Percentiles rank a stretch among this genome's conserved stretches.
These are phyloP conservation scores for Gastracanthus pulcherrimus DNA, from an alignment of 2,888 invertebrate species.

Conservation along the genomic window DNA sequence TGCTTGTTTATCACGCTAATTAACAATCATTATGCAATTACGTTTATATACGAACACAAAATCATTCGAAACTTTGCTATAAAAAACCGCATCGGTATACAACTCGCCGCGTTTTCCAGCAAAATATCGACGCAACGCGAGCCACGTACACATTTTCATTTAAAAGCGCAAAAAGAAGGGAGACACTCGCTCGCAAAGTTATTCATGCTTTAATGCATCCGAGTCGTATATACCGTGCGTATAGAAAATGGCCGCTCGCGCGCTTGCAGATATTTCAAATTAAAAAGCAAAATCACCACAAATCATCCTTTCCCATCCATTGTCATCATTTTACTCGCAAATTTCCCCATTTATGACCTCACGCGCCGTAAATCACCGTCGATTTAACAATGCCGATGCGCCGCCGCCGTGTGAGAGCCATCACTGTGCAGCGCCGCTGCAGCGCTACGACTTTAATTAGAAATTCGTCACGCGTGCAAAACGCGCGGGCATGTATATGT, in stretches of 20 bases:
- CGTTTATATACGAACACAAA: background rate
- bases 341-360: constrained; percentile 59
- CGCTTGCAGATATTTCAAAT: constrained; percentile 49
- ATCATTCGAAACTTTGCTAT: no score
- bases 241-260: constrained; percentile 29
- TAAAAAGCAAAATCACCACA: constrained; percentile 58
- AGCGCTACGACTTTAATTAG: constrained; percentile 54
- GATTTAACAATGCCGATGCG: constrained; percentile 58
- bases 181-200: background rate
- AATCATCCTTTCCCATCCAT: constrained; percentile 59
- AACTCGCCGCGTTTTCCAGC: background rate
- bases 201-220: no score
- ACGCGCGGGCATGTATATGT: background rate
- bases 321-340: constrained; percentile 60
- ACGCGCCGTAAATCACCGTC: constrained; percentile 55
- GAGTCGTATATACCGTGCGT: constrained; percentile 17
- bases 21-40: background rate
- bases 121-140: no score
- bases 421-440: constrained; percentile 1
- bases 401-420: constrained; percentile 5
- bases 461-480: constrained; percentile 54
- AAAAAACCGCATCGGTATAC: no score
- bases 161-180: background rate
- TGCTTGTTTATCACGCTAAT: background rate
- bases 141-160: background rate